Conservation (phyloP, 1,140 invertebrate species). For the Monomorium pharaonis region DNA sequence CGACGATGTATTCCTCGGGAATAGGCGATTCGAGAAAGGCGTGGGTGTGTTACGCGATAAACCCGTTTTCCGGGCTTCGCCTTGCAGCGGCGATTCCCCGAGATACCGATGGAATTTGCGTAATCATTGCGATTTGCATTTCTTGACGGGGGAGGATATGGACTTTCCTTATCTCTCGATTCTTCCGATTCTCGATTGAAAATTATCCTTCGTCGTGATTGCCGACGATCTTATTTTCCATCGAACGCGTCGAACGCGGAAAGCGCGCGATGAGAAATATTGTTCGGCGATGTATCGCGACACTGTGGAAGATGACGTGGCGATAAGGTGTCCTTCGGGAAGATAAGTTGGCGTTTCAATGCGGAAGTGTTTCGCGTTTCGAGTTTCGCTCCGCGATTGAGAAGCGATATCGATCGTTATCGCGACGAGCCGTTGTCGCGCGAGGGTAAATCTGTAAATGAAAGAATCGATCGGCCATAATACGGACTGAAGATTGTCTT, state of each 20-base stretch:
- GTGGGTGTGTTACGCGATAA: conserved; percentile 60
- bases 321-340: conserved; percentile 9
- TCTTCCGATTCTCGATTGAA: conserved; percentile 32
- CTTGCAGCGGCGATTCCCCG: conserved; percentile 40
- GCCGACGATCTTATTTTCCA: conserved; percentile 25
- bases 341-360: not conserved
- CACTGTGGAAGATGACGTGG: not conserved
- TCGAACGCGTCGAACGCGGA: not conserved
- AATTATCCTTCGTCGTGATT: conserved; percentile 43
- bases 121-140: conserved; percentile 68
- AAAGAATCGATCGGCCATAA: not conserved
- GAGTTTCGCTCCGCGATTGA: not conserved
- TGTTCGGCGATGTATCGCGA: not conserved
- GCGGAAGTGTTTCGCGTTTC: conserved; percentile 13
- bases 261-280: conserved; percentile 27
- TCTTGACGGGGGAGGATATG: conserved; percentile 50
- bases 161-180: conserved; percentile 56
- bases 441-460: not conserved
- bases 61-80: conserved; percentile 44
- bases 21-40: conserved; percentile 29
- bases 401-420: not conserved
- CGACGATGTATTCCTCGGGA: conserved; percentile 22
- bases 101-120: conserved; percentile 58
- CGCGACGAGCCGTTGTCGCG: not conserved
- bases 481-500: not conserved